Evolutionary conservation across 1,140 invertebrate species (phyloP), one percentile per base, ranked within the genome.

Genomic region (Lithobius niger): DNA sequence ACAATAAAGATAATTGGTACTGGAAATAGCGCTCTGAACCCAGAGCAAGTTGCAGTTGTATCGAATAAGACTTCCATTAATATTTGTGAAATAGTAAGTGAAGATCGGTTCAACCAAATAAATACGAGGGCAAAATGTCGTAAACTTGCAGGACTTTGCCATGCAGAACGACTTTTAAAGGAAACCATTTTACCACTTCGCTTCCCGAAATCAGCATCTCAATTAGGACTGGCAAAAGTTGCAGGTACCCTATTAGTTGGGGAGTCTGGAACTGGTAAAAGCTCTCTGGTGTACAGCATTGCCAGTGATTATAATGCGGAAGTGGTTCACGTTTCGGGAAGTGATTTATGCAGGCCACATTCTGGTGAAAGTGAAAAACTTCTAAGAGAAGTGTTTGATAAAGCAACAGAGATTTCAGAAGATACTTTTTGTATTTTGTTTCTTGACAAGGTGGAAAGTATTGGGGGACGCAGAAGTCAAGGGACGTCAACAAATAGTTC

Each of bases 261-360:
- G 6, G 75, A 75, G 27, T 69, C 74, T 44, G 76, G 76, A 40
- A 76, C 73, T 57, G 76, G 76, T 3, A 77, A 77, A 63, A 74
- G 73, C 3, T 57, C 74, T 28, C 69, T 77, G 61, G 73, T 74
- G 22, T 68, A 59, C 27, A 47, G 56, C 21, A 44, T 63, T 6
- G 58, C 55, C 13, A 48, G 50, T 4, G 52, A 62, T 50, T 50
- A 43, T 42, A 18, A 36, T 27, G 54, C 49, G 13, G 52, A 57
- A 4, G 28, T 57, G 10, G 22, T 64, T 15, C 26, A 57, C 18
- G 40, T 60, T 1, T 21, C 27, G 1, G 27, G 31, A 3, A 52
- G 21, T 28, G 31, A 28, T 24, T 31, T 62, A 18, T 54, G 54
- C 16, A 18, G 25, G 1, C 50, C 55, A n/a, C 19, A 27, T 21